These are phyloP conservation scores for Lithodes maja DNA, from an alignment of 2,888 invertebrate species.

Conservation along the genomic window DNA sequence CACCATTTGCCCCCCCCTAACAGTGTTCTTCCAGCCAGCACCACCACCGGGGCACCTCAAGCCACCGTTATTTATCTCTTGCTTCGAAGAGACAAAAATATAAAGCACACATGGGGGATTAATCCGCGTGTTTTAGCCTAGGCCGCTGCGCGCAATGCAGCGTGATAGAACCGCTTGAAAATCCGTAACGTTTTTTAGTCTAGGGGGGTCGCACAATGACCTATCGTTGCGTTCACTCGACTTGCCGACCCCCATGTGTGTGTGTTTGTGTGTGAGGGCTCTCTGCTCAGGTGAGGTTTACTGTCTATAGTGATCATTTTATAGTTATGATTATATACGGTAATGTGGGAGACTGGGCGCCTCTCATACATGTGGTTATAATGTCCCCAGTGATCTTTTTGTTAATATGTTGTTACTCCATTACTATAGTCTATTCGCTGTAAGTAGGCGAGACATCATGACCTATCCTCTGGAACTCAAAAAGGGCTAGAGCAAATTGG, in stretches of 20 bases:
- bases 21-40: conserved; percentile 46
- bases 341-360: too few species aligned
- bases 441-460: too few species aligned
- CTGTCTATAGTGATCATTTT: conserved; percentile 36
- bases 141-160: conserved; percentile 73
- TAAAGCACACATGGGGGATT: conserved; percentile 42
- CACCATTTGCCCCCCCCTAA: conserved; percentile 51
- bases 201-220: conserved; percentile 69
- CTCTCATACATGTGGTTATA: too few species aligned
- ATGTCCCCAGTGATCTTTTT: too few species aligned
- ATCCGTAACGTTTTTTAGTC: conserved; percentile 45
- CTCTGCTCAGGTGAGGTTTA: conserved; percentile 49
- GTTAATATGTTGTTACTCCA: too few species aligned
- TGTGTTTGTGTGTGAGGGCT: background rate
- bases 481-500: too few species aligned
- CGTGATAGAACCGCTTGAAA: conserved; percentile 51
- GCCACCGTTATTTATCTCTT: conserved; percentile 42
- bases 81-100: conserved; percentile 26
- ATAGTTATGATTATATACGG: too few species aligned
- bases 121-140: conserved; percentile 42
- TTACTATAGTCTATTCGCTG: too few species aligned
- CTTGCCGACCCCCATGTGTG: conserved; percentile 41
- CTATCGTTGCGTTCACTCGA: conserved; percentile 42
- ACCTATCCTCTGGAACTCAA: too few species aligned
- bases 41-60: conserved; percentile 41